Base-by-base conservation (phyloP, 2,888 invertebrate genomes). In the Pheosia tremula region DNA sequence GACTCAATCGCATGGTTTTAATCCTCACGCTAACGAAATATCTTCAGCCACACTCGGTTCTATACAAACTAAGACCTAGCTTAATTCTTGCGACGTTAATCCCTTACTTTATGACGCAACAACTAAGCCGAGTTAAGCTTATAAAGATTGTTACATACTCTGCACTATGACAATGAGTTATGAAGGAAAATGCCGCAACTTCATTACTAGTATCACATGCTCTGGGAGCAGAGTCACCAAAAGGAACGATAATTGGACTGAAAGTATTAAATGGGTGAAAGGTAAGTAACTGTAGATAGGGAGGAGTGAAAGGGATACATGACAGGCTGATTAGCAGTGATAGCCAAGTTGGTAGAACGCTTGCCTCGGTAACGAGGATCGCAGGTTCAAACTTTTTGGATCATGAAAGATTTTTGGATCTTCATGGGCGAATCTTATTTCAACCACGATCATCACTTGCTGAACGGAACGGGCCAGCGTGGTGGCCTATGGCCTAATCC, bases 11-110 rank as follows among this genome's bases (percentile, higher is more conserved):
- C 47, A 47, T 47, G n/a, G 4, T 47, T 47, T 47, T 47, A 47
- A 47, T 47, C 47, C 47, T n/a, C 45, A 2, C 11, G 47, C 47
- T 47, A 11, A 47, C n/a, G n/a, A 47, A 47, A 47, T 47, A 47
- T 47, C 47, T 47, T n/a, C 0, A 1, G 47, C 4, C n/a, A 3
- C n/a, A n/a, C 47, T 47, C 47, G 5, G 47, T 47, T n/a, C 47
- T 11, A 47, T 47, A 47, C 11, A 68, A 68, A 72, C 74, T 75
- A 74, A 74, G 74, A 72, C 69, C 72, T 71, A 69, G 68, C 66
- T 67, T 68, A 64, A 69, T 70, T 61, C 68, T 47, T 47, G 47
- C 47, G 47, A 47, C 47, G n/a, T 47, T 24, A 47, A 47, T 47
- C 47, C 47, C 43, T 9, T 47, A 6, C 47, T 47, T n/a, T 47